Evolutionary conservation across 2,797 vertebrate species (phyloP).

Genomic region (Tapera naevia): DNA sequence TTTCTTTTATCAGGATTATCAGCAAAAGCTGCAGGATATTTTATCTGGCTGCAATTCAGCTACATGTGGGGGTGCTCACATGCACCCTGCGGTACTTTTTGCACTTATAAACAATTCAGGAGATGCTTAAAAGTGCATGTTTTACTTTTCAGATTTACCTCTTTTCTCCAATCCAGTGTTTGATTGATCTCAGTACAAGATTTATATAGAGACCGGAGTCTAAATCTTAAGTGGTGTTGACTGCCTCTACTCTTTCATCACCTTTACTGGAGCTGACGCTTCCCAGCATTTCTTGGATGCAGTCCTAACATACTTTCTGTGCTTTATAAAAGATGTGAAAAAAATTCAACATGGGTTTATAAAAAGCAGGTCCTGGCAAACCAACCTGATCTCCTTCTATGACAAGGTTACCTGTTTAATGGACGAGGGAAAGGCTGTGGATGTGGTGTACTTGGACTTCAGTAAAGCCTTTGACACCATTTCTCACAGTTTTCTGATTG

Average conservation of each 20-base stretch:
- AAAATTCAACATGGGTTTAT: too few relatives aligned
- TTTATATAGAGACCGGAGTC: neutral
- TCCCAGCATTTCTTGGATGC: neutral
- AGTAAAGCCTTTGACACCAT: too few relatives aligned
- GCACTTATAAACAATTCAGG: conserved; percentile 45
- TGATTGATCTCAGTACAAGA: neutral
- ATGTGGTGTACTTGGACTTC: too few relatives aligned
- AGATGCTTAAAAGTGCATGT: conserved; percentile 1
- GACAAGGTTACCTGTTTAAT: too few relatives aligned
- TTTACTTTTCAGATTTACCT: conserved; percentile 38
- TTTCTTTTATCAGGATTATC: conserved; percentile 52
- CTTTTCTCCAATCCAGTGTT: neutral
- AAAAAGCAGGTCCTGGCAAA: too few relatives aligned
- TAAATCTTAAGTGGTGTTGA: neutral
- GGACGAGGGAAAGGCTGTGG: too few relatives aligned
- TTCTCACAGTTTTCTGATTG: too few relatives aligned
- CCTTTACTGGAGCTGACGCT: neutral
- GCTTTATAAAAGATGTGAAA: neutral
- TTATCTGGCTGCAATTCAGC: conserved; percentile 53
- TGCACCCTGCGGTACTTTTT: conserved; percentile 31
- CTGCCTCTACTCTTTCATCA: neutral
- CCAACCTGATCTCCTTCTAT: too few relatives aligned
- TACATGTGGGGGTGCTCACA: conserved; percentile 34
- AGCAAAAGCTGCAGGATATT: conserved; percentile 50
- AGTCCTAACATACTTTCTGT: neutral